Evolutionary conservation across 2,888 invertebrate species (phyloP).

Genomic region (Heliconius hortense): DNA sequence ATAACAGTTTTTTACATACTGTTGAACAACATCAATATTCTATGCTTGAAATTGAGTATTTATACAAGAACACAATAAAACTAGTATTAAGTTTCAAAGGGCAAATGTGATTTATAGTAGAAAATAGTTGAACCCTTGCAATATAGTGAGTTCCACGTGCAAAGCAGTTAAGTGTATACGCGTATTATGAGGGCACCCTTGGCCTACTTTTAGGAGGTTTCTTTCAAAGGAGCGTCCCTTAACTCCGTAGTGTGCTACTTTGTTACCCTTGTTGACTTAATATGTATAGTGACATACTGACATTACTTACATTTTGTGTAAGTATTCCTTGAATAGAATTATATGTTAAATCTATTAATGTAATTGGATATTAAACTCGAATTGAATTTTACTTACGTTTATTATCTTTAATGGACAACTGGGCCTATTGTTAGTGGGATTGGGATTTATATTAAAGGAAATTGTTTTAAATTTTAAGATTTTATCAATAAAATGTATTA

Average conservation of each 20-base stretch:
- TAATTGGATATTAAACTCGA: not conserved
- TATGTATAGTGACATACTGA: conserved; percentile 1
- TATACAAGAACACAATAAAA: not conserved
- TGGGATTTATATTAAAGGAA: not conserved
- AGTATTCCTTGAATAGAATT: not conserved
- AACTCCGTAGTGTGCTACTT: conserved; percentile 6
- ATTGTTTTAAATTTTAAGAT: not conserved
- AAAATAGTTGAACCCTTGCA: conserved; percentile 19
- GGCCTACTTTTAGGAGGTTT: conserved; percentile 34
- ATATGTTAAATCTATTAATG: not conserved
- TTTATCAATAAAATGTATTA: not conserved
- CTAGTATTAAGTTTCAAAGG: conserved; percentile 12
- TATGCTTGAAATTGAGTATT: not conserved
- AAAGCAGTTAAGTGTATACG: conserved; percentile 12
- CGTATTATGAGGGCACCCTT: conserved; percentile 31
- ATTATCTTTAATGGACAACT: too few relatives aligned
- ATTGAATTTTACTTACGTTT: too few relatives aligned
- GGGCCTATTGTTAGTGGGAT: too few relatives aligned
- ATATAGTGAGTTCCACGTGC: conserved; percentile 20
- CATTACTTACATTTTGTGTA: not conserved
- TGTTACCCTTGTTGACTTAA: conserved; percentile 1
- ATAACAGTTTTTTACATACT: not conserved
- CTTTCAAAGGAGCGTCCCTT: conserved; percentile 27
- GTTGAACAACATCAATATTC: not conserved
- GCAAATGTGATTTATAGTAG: conserved; percentile 9